Base-by-base conservation (phyloP, 2,888 invertebrate species). In the Volucella zonaria region DNA sequence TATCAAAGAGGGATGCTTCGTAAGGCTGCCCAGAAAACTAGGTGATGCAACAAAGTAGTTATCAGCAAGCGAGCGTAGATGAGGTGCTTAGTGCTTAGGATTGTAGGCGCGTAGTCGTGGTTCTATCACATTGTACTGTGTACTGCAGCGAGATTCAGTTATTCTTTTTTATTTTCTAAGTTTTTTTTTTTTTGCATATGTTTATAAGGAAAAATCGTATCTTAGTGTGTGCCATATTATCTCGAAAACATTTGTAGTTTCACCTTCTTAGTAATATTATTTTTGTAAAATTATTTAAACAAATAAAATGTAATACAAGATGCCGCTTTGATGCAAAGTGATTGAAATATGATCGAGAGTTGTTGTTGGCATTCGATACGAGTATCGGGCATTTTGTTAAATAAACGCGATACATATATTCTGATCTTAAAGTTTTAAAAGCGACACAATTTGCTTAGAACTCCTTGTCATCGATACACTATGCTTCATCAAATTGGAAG, bases 1-100 rank as follows among this genome's bases (percentile, higher is more conserved):
- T 91, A 14, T 88, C 90, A 49, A 90, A 91, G 85, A 90, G 90
- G 23, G 89, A 90, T 64, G 87, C 87, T 12, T 61, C 82, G 10
- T 74, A 71, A 76, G 47, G 11, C 38, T 18, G 6, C 14, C 11
- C 9, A 10, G n/a, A 31, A 47, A 47, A 40, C 23, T 45, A 42
- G n/a, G 12, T 23, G 64, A 62, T 4, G 14, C 47, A 14, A 51
- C 14, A 82, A 4, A 12, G 43, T 62, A 73, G 73, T 59, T 31
- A 51, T 51, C 47, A 31, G 31, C 15, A 43, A 45, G 14, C 8
- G 18, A 38, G 64, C 38, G 43, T 67, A 10, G 18, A 38, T 64
- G 42, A 12, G 31, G 15, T 31, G 40, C 49, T 64, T 56, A 42
- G 70, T 45, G 62, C 45, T 56, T 31, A 15, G 23, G 10, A 62